Conservation (phyloP, 2,113 vertebrate genomes). For the Reinhardtius hippoglossoides region DNA sequence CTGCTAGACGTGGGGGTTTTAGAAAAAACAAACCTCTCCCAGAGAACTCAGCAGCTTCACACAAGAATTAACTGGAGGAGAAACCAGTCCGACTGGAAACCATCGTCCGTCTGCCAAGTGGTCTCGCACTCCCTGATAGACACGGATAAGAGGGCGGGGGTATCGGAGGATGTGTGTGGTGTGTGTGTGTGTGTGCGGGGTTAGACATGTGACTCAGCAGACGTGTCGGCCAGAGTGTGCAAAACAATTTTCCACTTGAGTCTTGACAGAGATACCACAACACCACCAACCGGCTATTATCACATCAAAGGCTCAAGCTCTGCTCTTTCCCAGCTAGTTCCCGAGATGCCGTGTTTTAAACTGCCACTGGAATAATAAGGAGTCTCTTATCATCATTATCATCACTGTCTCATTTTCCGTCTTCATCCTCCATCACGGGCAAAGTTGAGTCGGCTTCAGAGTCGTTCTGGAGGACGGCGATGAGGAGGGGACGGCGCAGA, state of each 20-base stretch:
- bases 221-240: slow-evolving; percentile 64
- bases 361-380: slow-evolving; percentile 56
- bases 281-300: slow-evolving; percentile 71
- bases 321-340: slow-evolving; percentile 58
- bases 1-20: slow-evolving; percentile 16
- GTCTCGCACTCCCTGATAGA: slow-evolving; percentile 55
- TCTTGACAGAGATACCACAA: slow-evolving; percentile 69
- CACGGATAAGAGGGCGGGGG: slow-evolving; percentile 39
- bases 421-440: slow-evolving; percentile 26
- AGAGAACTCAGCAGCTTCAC: slow-evolving; percentile 22
- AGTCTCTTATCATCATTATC: slow-evolving; percentile 45
- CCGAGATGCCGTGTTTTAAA: slow-evolving; percentile 45
- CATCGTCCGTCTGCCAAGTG: slow-evolving; percentile 43
- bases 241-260: slow-evolving; percentile 78
- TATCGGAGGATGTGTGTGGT: slow-evolving; percentile 42
- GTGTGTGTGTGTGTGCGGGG: slow-evolving; percentile 30
- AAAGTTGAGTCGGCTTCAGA: slow-evolving; percentile 15
- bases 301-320: slow-evolving; percentile 67
- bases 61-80: slow-evolving; percentile 50
- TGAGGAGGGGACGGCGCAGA: slow-evolving; percentile 13
- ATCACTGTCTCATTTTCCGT: slow-evolving; percentile 32
- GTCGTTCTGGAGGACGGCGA: slow-evolving; percentile 1
- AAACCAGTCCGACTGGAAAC: slow-evolving; percentile 65
- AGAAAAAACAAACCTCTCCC: slow-evolving; percentile 46
- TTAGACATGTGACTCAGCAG: slow-evolving; percentile 61